Conservation (phyloP, 1,140 invertebrate genomes). For the Akabosia matsudoensis region DNA sequence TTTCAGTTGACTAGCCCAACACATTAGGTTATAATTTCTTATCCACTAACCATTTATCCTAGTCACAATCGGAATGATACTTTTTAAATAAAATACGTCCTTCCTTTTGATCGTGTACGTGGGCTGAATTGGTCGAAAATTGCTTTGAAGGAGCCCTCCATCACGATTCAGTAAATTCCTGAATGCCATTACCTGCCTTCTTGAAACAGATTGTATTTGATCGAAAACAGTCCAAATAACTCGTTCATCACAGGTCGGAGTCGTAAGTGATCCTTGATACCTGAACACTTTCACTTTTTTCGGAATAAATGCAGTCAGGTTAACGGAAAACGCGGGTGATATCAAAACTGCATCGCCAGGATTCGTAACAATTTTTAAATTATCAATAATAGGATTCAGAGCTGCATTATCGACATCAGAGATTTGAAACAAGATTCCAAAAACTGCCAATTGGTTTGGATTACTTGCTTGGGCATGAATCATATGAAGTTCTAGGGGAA, state of each 20-base stretch:
- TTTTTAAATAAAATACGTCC: slow-evolving; percentile 4
- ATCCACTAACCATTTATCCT: too few relatives aligned
- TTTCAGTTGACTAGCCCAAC: too few relatives aligned
- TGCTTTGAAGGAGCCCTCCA: background rate
- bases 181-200: background rate
- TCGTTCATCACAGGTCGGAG: background rate
- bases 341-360: background rate
- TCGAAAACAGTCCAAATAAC: slow-evolving; percentile 17
- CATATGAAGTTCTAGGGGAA: slow-evolving; percentile 31
- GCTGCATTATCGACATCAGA: background rate
- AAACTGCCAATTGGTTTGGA: background rate
- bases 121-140: background rate
- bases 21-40: too few relatives aligned
- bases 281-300: slow-evolving; percentile 21
- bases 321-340: background rate
- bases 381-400: background rate
- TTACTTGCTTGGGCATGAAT: background rate
- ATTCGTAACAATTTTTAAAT: background rate
- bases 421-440: background rate
- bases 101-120: slow-evolving; percentile 4
- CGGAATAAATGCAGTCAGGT: background rate
- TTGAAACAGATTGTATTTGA: background rate
- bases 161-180: background rate
- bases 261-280: background rate
- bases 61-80: background rate